A percentile compares a stretch with the other conserved stretches of the same genome.
Evolutionary conservation across 2,113 vertebrate genomes (phyloP).

Genomic region (Callocephalon fimbriatum): DNA sequence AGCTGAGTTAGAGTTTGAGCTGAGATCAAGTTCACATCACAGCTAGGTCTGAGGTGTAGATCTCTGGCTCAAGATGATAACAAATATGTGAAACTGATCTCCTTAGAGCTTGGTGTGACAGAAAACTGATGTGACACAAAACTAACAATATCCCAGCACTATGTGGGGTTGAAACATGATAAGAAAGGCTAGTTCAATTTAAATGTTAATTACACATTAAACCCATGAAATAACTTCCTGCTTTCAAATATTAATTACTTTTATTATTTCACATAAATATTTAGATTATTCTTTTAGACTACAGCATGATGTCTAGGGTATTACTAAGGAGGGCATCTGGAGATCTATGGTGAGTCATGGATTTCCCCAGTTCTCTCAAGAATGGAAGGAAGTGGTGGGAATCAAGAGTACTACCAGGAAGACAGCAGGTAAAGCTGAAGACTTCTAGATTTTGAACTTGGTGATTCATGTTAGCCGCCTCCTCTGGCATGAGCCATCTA

Average conservation of each 20-base stretch:
- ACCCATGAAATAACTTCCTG: neutral
- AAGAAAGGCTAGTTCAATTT: neutral
- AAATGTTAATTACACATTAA: neutral
- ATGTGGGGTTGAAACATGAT: neutral
- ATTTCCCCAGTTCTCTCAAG: neutral
- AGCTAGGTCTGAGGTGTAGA: neutral
- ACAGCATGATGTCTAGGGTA: neutral
- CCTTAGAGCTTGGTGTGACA: neutral
- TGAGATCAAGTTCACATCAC: neutral
- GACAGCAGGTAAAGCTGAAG: neutral
- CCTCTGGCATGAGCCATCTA: neutral
- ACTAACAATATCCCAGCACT: fast-evolving
- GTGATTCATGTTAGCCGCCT: neutral
- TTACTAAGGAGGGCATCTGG: neutral
- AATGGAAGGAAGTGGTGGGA: neutral
- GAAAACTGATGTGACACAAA: neutral
- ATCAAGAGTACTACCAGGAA: neutral
- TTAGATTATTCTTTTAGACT: neutral
- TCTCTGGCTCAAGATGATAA: neutral
- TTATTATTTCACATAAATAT: neutral
- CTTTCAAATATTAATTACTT: neutral
- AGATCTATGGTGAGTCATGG: neutral
- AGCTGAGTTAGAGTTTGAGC: neutral
- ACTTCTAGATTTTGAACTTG: neutral
- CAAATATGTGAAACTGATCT: neutral